Percentiles rank a stretch among this genome's conserved stretches.
Conservation (phyloP, 1,140 invertebrate species). For the Cotesia vestalis region DNA sequence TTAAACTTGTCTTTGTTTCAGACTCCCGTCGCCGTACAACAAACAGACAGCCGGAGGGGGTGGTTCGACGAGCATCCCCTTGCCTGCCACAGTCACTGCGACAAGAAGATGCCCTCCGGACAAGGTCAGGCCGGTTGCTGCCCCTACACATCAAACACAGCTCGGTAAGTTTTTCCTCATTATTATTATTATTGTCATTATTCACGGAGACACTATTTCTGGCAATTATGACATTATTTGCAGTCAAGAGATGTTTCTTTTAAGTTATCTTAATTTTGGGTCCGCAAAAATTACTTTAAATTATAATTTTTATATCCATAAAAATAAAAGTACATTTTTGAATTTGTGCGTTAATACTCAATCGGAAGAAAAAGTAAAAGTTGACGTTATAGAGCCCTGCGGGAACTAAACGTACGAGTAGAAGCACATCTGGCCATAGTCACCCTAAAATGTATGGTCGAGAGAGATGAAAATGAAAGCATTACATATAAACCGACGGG, state of each 20-base stretch:
- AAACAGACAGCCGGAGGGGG: conserved; percentile 58
- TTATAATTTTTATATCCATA: no score
- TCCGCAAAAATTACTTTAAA: no score
- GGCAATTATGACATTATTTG: neutral
- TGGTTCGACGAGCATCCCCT: conserved; percentile 70
- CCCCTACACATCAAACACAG: conserved; percentile 70
- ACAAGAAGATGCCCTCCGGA: conserved; percentile 77
- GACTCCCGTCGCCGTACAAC: conserved; percentile 72
- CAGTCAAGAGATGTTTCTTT: no score
- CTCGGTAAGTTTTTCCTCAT: conserved; percentile 54
- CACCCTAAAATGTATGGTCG: conserved; percentile 49
- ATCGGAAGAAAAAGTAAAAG: no score
- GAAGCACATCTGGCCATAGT: conserved; percentile 52
- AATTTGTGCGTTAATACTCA: no score
- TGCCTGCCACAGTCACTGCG: conserved; percentile 78
- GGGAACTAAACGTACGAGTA: conserved; percentile 34
- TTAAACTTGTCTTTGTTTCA: conserved; percentile 58
- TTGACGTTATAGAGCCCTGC: conserved; percentile 46
- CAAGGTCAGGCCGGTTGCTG: conserved; percentile 75
- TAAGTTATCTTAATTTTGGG: no score
- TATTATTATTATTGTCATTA: conserved; percentile 2
- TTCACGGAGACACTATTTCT: neutral
- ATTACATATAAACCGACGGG: neutral
- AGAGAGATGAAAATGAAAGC: conserved; percentile 53
- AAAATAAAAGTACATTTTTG: no score